Percentiles rank a stretch among this genome's conserved stretches.
Evolutionary conservation across 64 coral and sea anemone genomes (phyloP).

Genomic region (Porites australiensis): DNA sequence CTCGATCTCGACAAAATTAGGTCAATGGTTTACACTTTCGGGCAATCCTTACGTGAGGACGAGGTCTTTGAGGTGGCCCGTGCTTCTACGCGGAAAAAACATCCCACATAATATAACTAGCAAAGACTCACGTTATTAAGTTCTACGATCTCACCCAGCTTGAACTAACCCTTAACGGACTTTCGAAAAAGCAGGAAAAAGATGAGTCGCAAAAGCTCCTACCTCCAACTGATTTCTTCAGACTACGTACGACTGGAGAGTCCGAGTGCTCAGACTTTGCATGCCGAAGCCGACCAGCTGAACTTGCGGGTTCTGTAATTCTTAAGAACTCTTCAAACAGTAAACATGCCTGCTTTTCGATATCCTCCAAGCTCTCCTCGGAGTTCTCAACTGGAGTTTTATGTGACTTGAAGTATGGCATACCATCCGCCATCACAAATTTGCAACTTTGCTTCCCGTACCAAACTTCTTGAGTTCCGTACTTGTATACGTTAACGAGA

Average conservation of each 20-base stretch:
- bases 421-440: constrained; percentile 14
- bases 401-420: constrained; percentile 4
- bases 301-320: constrained; percentile 20
- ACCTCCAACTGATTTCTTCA: background rate
- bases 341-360: constrained; percentile 62
- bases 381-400: constrained; percentile 69
- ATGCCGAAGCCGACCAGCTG: background rate
- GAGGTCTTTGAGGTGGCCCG: too few species aligned
- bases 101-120: too few species aligned
- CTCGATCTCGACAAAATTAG: too few species aligned
- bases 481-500: background rate
- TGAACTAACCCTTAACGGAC: too few species aligned
- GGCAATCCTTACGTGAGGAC: too few species aligned
- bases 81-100: too few species aligned
- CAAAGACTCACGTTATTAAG: too few species aligned
- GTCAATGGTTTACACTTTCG: too few species aligned
- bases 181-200: too few species aligned
- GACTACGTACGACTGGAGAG: background rate
- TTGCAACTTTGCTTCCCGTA: background rate
- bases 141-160: too few species aligned
- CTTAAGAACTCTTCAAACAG: constrained; percentile 89
- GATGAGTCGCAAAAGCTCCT: too few species aligned
- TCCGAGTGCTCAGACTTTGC: background rate
- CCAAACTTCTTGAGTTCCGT: background rate
- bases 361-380: constrained; percentile 55